Conservation (phyloP, 2,797 vertebrate species). For the Protonibea diacanthus region DNA sequence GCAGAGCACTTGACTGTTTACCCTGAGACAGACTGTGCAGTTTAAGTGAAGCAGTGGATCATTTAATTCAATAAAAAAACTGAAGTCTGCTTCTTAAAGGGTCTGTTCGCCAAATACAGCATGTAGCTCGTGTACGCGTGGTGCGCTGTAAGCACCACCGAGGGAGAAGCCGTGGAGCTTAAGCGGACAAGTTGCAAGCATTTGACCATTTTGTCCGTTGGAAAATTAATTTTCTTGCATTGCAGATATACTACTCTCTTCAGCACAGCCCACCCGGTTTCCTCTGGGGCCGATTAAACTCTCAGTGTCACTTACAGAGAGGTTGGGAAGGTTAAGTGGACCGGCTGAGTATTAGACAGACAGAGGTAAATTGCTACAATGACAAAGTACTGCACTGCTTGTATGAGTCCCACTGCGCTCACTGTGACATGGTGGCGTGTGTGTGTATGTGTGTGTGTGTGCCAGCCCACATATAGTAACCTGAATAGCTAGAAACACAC, state of each 20-base stretch:
- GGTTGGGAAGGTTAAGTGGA: slow-evolving; percentile 72
- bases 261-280: slow-evolving; percentile 3
- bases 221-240: slow-evolving; percentile 60
- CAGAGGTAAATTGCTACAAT: slow-evolving; percentile 65
- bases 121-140: neutral
- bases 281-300: slow-evolving; percentile 72
- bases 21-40: slow-evolving; percentile 24
- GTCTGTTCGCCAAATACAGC: neutral
- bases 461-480: slow-evolving; percentile 12
- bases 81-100: slow-evolving; percentile 28
- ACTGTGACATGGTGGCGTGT: slow-evolving; percentile 38
- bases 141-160: slow-evolving; percentile 30
- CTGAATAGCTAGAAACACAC: slow-evolving; percentile 14
- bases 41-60: slow-evolving; percentile 35
- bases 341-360: slow-evolving; percentile 60
- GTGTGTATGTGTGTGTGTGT: slow-evolving; percentile 7
- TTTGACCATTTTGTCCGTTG: slow-evolving; percentile 28
- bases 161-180: slow-evolving; percentile 26
- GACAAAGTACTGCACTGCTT: slow-evolving; percentile 67
- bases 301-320: slow-evolving; percentile 72
- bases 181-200: slow-evolving; percentile 26
- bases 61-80: slow-evolving; percentile 57
- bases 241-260: slow-evolving; percentile 40
- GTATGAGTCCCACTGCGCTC: slow-evolving; percentile 60
- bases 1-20: slow-evolving; percentile 40